Base-by-base conservation (phyloP, 2,888 invertebrate genomes). In the Pterobdella sp. region DNA sequence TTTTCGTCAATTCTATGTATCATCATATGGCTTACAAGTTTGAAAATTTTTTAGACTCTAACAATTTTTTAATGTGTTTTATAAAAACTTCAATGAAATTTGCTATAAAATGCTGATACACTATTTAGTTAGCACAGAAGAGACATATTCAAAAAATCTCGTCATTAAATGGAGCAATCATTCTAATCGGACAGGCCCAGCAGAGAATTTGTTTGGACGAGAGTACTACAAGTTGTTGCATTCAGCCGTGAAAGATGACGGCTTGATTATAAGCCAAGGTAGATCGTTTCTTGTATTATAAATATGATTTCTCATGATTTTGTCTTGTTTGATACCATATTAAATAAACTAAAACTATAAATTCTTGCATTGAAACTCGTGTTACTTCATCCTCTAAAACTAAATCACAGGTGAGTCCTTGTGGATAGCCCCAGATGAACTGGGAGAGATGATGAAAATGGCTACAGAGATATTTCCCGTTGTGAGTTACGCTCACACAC, bases 251-350 rank as follows among this genome's bases (percentile, higher is more conserved):
- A 89, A 87, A 80, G 88, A 90, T 0, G 89, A 88, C 69, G 98
- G 98, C 3, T 89, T 97, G 4, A 88, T 97, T 22, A 94, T 94
- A 81, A 94, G 93, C 1, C 97, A 98, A 82, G 86, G 87, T 85
- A 3, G 49, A 42, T 14, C 7, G 22, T 22, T 42, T 42, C 22
- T n/a, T n/a, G n/a, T n/a, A n/a, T n/a, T n/a, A n/a, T n/a, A n/a
- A n/a, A n/a, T n/a, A n/a, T n/a, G n/a, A n/a, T n/a, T n/a, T n/a
- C n/a, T n/a, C n/a, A n/a, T n/a, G n/a, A n/a, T n/a, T n/a, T n/a
- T n/a, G n/a, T n/a, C n/a, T n/a, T n/a, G n/a, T n/a, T n/a, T n/a
- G n/a, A n/a, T n/a, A n/a, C n/a, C n/a, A n/a, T n/a, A n/a, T n/a
- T n/a, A n/a, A n/a, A n/a, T n/a, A n/a, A n/a, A n/a, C n/a, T n/a